These are phyloP conservation scores for Sinocyclocheilus maitianheensis DNA, from an alignment of 2,113 vertebrate genomes.

Conservation along the genomic window DNA sequence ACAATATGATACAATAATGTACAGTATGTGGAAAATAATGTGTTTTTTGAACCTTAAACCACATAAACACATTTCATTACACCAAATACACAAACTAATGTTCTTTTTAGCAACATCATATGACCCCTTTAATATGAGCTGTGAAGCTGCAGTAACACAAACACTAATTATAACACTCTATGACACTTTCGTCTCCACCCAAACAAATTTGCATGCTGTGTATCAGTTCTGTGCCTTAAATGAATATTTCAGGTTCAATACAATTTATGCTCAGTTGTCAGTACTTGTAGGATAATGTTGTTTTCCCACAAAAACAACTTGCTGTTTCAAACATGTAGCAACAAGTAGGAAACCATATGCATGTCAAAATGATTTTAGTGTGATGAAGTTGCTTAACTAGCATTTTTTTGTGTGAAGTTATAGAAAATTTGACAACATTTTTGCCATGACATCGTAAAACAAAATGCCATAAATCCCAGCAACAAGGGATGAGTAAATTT, in stretches of 20 bases:
- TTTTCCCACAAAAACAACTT: not conserved
- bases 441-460: not conserved
- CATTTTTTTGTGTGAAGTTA: not conserved
- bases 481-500: too few relatives aligned
- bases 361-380: not conserved
- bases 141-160: not conserved
- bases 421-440: not conserved
- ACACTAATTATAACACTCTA: not conserved
- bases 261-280: not conserved
- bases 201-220: not conserved
- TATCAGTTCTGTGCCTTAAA: not conserved
- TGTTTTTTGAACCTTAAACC: too few relatives aligned
- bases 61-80: too few relatives aligned
- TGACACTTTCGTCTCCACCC: not conserved
- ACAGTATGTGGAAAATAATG: too few relatives aligned
- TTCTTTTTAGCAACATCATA: too few relatives aligned
- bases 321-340: not conserved
- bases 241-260: not conserved
- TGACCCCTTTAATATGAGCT: not conserved
- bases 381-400: not conserved
- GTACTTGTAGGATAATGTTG: not conserved
- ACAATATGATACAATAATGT: too few relatives aligned
- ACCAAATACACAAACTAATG: too few relatives aligned
- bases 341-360: not conserved
- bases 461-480: too few relatives aligned